These are phyloP conservation scores for Carlito syrichta DNA, from an alignment of 2,113 vertebrate genomes.

Conservation along the genomic window DNA sequence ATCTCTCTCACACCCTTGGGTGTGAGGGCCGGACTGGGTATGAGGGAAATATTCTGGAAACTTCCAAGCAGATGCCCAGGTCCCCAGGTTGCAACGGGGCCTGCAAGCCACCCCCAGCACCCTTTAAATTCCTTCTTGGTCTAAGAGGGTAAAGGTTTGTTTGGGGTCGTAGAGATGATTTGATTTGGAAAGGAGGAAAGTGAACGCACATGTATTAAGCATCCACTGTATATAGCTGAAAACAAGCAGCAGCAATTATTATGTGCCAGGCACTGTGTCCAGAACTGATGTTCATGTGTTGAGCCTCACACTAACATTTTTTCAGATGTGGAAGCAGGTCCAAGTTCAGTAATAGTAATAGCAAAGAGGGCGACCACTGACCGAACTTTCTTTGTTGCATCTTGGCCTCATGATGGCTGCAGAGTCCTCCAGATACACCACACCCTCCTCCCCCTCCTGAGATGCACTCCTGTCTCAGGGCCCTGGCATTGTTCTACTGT, in stretches of 20 bases:
- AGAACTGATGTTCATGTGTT: accelerated
- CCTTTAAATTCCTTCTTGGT: background rate
- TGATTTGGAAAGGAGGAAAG: background rate
- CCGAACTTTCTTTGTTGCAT: background rate
- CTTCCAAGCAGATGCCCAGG: background rate
- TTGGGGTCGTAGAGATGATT: background rate
- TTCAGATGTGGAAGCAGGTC: background rate
- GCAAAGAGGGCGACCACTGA: too few relatives aligned
- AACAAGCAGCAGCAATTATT: background rate
- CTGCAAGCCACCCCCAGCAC: background rate
- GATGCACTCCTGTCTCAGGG: background rate
- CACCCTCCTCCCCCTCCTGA: background rate
- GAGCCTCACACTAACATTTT: accelerated
- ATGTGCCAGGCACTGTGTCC: background rate
- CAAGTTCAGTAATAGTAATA: accelerated
- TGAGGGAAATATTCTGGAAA: conserved; percentile 10
- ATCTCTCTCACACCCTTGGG: too few relatives aligned
- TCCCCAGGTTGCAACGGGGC: background rate
- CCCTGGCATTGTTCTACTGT: background rate
- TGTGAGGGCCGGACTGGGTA: background rate
- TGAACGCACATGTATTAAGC: background rate
- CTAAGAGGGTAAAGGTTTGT: background rate
- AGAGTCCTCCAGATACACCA: background rate
- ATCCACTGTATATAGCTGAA: accelerated
- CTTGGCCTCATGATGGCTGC: too few relatives aligned